A percentile compares a stretch with the other conserved stretches of the same genome.
phyloP scores from a whole-genome alignment of 2,113 vertebrate species.

The Microcebus jonahi region DNA sequence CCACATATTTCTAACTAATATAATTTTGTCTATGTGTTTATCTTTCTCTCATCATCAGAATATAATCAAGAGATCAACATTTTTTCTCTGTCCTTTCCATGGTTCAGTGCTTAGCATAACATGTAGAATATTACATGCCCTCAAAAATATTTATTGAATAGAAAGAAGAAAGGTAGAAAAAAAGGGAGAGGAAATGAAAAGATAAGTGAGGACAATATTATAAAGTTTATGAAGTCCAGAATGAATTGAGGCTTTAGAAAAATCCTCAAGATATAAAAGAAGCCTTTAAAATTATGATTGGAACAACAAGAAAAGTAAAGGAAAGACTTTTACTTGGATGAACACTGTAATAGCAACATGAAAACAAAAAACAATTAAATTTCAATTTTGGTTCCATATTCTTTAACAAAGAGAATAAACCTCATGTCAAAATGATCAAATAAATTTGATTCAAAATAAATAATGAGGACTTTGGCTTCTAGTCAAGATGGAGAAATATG shows the following conservation, averaged over 20 bases:
- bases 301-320: background rate
- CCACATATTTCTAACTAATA: slow-evolving; percentile 7
- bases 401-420: slow-evolving; percentile 40
- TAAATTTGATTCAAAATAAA: slow-evolving; percentile 24
- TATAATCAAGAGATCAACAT: background rate
- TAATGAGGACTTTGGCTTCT: background rate
- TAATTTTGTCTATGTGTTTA: slow-evolving; percentile 14
- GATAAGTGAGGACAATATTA: background rate
- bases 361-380: slow-evolving; percentile 14
- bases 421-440: slow-evolving; percentile 29
- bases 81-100: background rate
- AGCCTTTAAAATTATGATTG: background rate
- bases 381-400: slow-evolving; percentile 34
- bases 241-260: background rate
- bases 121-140: background rate
- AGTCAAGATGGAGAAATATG: background rate
- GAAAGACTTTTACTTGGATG: slow-evolving; percentile 22
- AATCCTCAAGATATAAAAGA: background rate
- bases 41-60: background rate
- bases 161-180: background rate
- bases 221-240: background rate
- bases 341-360: background rate
- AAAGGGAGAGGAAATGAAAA: background rate
- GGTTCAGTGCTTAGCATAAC: background rate
- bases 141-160: background rate